Evolutionary conservation across 1,140 invertebrate genomes (phyloP).

Genomic region (Amyelois transitella): DNA sequence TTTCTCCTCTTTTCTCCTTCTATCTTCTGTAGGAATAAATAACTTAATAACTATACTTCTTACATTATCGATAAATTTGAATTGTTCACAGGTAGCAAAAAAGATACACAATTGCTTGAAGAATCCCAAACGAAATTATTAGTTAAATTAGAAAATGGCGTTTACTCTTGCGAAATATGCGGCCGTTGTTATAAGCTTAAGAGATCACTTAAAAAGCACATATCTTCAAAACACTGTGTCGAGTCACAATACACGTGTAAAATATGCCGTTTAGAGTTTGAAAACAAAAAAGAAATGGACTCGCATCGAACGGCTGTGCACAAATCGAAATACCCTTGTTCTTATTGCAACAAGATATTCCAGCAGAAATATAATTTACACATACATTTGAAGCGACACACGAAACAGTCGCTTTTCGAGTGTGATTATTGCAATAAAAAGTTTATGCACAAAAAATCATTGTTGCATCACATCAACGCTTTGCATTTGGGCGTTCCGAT

Average conservation of each 20-base stretch:
- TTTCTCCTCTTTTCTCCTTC: too few species aligned
- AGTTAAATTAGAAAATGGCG: too few species aligned
- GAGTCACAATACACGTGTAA: too few species aligned
- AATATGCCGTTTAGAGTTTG: not conserved
- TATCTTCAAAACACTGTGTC: too few species aligned
- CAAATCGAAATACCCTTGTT: not conserved
- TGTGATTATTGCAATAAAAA: constrained; percentile 15
- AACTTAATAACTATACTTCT: too few species aligned
- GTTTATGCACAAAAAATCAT: constrained; percentile 1
- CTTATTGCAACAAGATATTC: constrained; percentile 4
- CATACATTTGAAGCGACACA: constrained; percentile 8
- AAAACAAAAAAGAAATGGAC: not conserved
- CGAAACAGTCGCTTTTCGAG: not conserved
- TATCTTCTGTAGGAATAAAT: too few species aligned
- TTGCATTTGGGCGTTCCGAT: constrained; percentile 2
- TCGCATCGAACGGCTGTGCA: not conserved
- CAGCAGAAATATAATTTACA: not conserved
- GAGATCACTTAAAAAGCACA: not conserved
- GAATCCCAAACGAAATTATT: too few species aligned
- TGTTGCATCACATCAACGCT: constrained; percentile 5
- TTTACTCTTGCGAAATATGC: too few species aligned
- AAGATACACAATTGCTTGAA: too few species aligned
- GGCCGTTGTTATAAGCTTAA: not conserved
- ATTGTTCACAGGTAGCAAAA: too few species aligned
- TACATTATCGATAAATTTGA: too few species aligned